These are phyloP conservation scores for Nymphalis polychloros DNA, from an alignment of 2,888 invertebrate genomes.

Conservation along the genomic window DNA sequence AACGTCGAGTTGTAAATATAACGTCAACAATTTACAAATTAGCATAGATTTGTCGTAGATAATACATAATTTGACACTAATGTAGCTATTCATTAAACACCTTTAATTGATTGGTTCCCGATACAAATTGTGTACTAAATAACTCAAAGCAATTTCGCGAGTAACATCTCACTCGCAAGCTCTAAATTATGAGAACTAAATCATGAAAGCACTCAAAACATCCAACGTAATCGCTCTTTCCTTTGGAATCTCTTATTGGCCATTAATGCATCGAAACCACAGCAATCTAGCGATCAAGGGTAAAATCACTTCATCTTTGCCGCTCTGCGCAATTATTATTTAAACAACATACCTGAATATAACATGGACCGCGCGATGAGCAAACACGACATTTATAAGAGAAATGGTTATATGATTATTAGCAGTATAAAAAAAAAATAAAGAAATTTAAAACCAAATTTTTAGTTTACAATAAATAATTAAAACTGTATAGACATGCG, in stretches of 20 bases:
- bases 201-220: constrained; percentile 50
- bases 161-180: constrained; percentile 38
- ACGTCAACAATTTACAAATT: constrained; percentile 26
- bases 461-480: no score
- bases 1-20: constrained; percentile 8
- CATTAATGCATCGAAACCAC: constrained; percentile 56
- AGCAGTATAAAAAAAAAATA: not conserved
- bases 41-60: constrained; percentile 32
- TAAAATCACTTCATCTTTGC: constrained; percentile 62
- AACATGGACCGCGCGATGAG: constrained; percentile 9
- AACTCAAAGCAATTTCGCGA: constrained; percentile 37
- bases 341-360: constrained; percentile 24
- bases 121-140: constrained; percentile 31
- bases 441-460: not conserved
- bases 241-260: constrained; percentile 50
- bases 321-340: constrained; percentile 57
- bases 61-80: constrained; percentile 42
- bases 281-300: constrained; percentile 53
- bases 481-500: no score
- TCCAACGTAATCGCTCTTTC: constrained; percentile 50
- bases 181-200: constrained; percentile 44
- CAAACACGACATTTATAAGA: constrained; percentile 3
- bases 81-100: constrained; percentile 23
- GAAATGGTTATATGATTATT: not conserved
- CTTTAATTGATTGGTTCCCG: constrained; percentile 26